Evolutionary conservation across 2,888 invertebrate genomes (phyloP).

Genomic region (Loripinus fragilis): DNA sequence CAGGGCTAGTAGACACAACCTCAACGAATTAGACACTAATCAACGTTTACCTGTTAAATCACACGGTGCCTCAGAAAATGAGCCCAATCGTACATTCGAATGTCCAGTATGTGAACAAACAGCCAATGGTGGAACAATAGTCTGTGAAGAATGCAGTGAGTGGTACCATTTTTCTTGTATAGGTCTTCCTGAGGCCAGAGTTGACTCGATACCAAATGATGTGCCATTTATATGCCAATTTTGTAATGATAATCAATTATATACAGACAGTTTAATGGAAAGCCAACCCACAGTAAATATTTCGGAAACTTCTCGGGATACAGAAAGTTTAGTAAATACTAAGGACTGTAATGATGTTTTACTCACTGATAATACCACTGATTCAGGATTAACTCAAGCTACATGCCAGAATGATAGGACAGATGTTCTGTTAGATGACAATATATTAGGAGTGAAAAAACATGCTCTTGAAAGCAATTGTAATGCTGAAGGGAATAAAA

Average conservation of each 20-base stretch:
- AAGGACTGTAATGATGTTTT: background rate
- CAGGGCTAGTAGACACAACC: background rate
- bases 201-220: background rate
- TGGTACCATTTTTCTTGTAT: background rate
- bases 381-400: background rate
- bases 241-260: too few relatives aligned
- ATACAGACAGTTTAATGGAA: background rate
- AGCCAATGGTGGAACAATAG: too few relatives aligned
- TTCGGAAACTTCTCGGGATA: background rate
- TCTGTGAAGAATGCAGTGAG: slow-evolving; percentile 5
- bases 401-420: background rate
- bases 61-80: too few relatives aligned
- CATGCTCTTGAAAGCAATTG: too few relatives aligned
- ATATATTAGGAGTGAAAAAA: background rate
- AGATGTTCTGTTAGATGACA: background rate
- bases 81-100: background rate
- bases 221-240: slow-evolving; percentile 3
- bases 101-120: background rate
- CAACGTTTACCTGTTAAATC: background rate
- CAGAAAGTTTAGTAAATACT: background rate
- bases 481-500: background rate
- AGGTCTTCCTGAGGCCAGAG: background rate
- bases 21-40: background rate
- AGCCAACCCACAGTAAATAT: background rate
- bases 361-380: background rate